These are phyloP conservation scores for Platorchestia sp. DNA, from an alignment of 1,140 invertebrate species.

Conservation along the genomic window DNA sequence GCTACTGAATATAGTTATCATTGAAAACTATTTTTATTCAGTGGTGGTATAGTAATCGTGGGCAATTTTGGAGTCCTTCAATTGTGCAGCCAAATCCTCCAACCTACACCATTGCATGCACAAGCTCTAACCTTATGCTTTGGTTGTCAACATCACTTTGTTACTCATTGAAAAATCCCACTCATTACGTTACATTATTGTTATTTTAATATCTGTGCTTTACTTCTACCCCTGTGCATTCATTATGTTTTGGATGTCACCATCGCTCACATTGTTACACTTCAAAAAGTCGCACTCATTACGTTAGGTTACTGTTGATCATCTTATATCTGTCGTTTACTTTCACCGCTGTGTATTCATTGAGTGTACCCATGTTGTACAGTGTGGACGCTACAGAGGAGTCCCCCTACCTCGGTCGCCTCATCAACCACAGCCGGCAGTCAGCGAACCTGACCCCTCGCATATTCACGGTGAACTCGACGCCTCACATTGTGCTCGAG, in stretches of 20 bases:
- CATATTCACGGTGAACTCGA: constrained; percentile 82
- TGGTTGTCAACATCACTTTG: background rate
- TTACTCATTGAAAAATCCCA: background rate
- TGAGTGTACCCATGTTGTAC: constrained; percentile 67
- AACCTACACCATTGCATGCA: no score
- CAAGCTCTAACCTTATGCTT: no score
- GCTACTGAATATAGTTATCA: no score
- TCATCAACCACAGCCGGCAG: constrained; percentile 95
- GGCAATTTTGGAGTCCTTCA: background rate
- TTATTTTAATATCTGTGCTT: background rate
- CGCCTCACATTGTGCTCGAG: constrained; percentile 88
- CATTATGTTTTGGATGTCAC: background rate
- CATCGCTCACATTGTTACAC: background rate
- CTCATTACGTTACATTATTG: background rate
- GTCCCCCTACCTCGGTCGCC: constrained; percentile 86
- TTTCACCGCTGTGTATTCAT: background rate
- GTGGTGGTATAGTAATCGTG: background rate
- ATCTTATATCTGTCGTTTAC: background rate
- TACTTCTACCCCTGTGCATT: background rate
- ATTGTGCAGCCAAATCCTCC: background rate
- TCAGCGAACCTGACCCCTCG: constrained; percentile 81
- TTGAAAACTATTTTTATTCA: background rate
- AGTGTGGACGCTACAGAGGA: constrained; percentile 97
- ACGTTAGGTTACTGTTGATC: background rate
- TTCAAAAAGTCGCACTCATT: background rate